Base-by-base conservation (phyloP, 2,113 vertebrate species). In the Malurus melanocephalus region DNA sequence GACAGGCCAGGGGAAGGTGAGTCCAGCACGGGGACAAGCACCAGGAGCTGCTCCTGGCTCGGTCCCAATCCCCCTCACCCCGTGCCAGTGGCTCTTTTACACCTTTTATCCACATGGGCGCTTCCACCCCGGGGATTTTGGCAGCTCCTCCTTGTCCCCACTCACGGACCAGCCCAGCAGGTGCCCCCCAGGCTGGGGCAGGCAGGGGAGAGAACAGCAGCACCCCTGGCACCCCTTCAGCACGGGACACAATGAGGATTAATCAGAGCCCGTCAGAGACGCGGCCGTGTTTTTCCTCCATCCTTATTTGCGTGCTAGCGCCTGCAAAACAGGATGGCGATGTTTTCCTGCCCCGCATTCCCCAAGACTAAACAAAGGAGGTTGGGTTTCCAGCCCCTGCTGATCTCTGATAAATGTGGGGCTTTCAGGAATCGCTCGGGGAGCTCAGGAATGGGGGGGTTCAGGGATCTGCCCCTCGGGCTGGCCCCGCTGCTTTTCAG, bases 251-350 rank as follows among this genome's bases (percentile, higher is more conserved):
- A 88, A 90, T 88, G 65, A 88, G 69, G 32, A 80, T 92, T 94
- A 95, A 96, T 95, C 94, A 91, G 75, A 35, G 77, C 38, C 74
- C 45, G 51, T 80, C 92, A 72, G 67, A 79, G 75, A 60, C 85
- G 16, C 93, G 30, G 85, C 77, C 8, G 74, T 82, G 9, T 91
- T 95, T 96, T 96, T 87, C 92, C 89, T 90, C 74, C 89, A 15
- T 85, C 90, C 93, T 89, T 94, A 88, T 94, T 93, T 94, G 95
- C 75, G 94, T 93, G 92, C 89, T 85, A 77, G 83, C 0, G 69
- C 85, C 83, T 95, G 87, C 71, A 95, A 96, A 96, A 96, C 95
- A 96, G 94, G 94, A 96, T 96, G 95, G 92, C n/a, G 12, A 91
- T 57, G 87, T 93, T 94, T 96, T 96, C 95, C 94, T 93, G 94